A percentile compares a stretch with the other conserved stretches of the same genome.
Conservation (phyloP, 1,140 invertebrate genomes). For the Temnothorax nylanderi region DNA sequence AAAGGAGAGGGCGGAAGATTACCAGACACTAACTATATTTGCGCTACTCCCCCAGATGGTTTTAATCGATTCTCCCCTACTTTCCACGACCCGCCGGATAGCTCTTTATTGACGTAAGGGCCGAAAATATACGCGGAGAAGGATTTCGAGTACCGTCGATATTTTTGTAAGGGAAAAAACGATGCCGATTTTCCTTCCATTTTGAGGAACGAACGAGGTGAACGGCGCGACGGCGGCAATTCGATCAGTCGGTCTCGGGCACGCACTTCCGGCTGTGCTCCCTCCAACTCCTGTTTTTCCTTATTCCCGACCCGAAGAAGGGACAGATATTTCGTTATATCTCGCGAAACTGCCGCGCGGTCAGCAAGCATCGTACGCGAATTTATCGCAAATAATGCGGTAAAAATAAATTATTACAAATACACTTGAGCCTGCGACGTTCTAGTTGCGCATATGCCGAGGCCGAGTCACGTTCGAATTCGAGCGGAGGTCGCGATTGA, state of each 20-base stretch:
- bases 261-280: neutral
- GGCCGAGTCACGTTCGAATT: neutral
- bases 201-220: neutral
- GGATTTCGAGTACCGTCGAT: slow-evolving; percentile 7
- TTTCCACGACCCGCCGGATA: neutral
- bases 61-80: slow-evolving; percentile 48
- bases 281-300: neutral
- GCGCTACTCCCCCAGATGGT: neutral
- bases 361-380: neutral
- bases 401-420: neutral
- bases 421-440: neutral
- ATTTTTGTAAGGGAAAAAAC: slow-evolving; percentile 37
- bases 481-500: slow-evolving; percentile 16
- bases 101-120: slow-evolving; percentile 54
- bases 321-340: neutral
- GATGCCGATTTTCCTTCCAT: neutral
- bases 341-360: neutral
- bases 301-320: neutral
- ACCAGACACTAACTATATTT: slow-evolving; percentile 21
- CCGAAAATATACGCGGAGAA: slow-evolving; percentile 51
- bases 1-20: slow-evolving; percentile 15
- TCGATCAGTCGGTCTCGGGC: neutral
- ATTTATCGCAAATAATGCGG: neutral
- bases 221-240: slow-evolving; percentile 1
- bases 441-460: neutral